Conservation (phyloP, 2,113 vertebrate species). For the Alethe diademata region DNA sequence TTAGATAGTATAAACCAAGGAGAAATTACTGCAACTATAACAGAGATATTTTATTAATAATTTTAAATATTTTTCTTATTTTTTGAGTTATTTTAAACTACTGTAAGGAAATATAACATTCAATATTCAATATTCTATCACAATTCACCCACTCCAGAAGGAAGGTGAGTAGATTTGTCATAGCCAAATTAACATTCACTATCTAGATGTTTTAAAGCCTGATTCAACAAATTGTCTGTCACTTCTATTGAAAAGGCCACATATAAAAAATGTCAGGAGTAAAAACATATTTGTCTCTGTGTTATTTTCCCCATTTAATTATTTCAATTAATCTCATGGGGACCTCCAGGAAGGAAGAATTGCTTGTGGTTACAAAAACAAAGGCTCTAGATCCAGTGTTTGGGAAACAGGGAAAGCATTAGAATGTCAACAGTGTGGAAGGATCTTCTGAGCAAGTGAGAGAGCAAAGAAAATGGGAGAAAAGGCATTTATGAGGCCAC, state of each 20-base stretch:
- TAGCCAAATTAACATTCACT: not conserved
- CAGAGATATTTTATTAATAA: not conserved
- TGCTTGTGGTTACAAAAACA: not conserved
- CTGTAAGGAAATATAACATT: not conserved
- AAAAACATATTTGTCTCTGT: not conserved
- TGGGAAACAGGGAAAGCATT: not conserved
- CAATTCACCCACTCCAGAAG: not conserved
- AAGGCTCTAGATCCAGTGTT: not conserved
- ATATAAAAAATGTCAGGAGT: not conserved
- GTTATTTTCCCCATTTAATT: not conserved
- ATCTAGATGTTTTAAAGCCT: not conserved
- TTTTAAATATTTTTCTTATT: not conserved
- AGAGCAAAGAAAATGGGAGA: not conserved
- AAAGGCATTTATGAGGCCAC: not conserved
- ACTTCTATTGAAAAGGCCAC: not conserved
- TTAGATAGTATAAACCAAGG: conserved; percentile 44
- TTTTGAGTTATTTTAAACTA: not conserved
- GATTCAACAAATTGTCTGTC: not conserved
- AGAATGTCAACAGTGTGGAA: accelerated
- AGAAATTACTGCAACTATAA: not conserved
- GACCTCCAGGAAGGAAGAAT: not conserved
- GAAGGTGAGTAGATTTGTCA: not conserved
- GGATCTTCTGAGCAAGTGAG: not conserved
- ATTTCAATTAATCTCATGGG: not conserved
- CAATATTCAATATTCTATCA: not conserved